Evolutionary conservation across 2,113 vertebrate genomes (phyloP), one percentile per base, ranked within the genome.

Genomic region (Chrysochloris asiatica): DNA sequence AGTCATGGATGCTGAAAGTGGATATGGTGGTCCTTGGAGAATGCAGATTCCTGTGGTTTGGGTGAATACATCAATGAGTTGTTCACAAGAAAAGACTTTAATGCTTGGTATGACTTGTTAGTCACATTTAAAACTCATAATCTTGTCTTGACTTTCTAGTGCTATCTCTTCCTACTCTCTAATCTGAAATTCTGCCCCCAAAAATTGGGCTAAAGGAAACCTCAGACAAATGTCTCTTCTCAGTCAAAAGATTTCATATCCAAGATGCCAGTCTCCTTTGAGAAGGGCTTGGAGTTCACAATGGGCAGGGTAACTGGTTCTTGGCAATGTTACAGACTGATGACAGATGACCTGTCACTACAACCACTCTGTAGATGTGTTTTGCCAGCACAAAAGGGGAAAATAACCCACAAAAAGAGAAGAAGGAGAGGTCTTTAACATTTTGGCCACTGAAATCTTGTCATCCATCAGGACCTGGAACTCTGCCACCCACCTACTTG

Each of bases 381-480:
- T 95, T 48, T 96, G 73, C 95, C 91, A 96, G 81, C 91, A 93
- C 52, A 92, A 85, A 96, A 93, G 30, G 77, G 14, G 50, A 5
- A 11, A 78, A 86, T 71, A 82, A 17, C 26, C 65, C 90, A 88
- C 76, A 80, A 85, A 83, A 94, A 54, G 24, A 93, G 65, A 69
- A 94, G 12, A 86, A 86, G 61, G 61, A 94, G 80, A 92, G 26
- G 17, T 93, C 95, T 96, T 97, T 96, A 96, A 94, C 92, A 96
- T 94, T 96, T 93, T 97, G 94, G 91, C 86, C 97, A 94, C 95
- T 95, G 12, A 94, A 97, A 50, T 86, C 77, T 89, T 97, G 88
- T 91, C 95, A 95, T 97, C 92, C 73, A 14, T 97, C 95, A 97
- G 92, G 77, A 69, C 61, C 78, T 96, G 96, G 96, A 97, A 95